Percentiles rank a stretch among this genome's conserved stretches.
Conservation (phyloP, 1,140 invertebrate species). For the Temnothorax longispinosus region DNA sequence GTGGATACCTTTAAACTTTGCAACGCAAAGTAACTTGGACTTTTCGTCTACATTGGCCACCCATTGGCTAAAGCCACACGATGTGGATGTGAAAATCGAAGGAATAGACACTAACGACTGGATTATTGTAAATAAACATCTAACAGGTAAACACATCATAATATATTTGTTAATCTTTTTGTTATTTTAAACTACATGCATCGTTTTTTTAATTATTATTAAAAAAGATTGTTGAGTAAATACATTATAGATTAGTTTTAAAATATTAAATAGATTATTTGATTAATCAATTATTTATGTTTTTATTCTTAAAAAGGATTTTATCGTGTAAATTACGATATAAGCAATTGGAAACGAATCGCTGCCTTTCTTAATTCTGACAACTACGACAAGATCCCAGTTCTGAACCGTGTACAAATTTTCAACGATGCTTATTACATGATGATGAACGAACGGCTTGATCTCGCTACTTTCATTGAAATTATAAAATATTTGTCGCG, state of each 20-base stretch:
- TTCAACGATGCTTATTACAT: conserved; percentile 91
- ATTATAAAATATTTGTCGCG: conserved; percentile 87
- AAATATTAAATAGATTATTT: not conserved
- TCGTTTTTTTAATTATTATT: not conserved
- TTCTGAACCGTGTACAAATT: conserved; percentile 90
- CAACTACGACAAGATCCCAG: conserved; percentile 86
- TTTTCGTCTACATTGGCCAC: conserved; percentile 83
- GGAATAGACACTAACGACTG: conserved; percentile 82
- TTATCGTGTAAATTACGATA: conserved; percentile 88
- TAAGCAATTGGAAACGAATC: conserved; percentile 86
- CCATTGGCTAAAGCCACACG: conserved; percentile 78
- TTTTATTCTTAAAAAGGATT: conserved; percentile 81
- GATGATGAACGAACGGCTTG: conserved; percentile 86
- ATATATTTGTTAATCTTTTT: not conserved
- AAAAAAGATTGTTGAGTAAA: not conserved
- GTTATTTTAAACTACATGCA: not conserved
- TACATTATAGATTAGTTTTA: not conserved
- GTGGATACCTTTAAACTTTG: conserved; percentile 84
- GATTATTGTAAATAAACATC: conserved; percentile 86
- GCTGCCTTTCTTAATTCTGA: conserved; percentile 81
- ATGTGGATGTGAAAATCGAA: conserved; percentile 77
- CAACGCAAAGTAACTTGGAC: conserved; percentile 77
- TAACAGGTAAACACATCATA: conserved; percentile 80
- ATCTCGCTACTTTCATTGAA: conserved; percentile 86
- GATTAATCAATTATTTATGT: not conserved